Evolutionary conservation across 1,140 invertebrate genomes (phyloP).

Genomic region (Olivierus martensii): DNA sequence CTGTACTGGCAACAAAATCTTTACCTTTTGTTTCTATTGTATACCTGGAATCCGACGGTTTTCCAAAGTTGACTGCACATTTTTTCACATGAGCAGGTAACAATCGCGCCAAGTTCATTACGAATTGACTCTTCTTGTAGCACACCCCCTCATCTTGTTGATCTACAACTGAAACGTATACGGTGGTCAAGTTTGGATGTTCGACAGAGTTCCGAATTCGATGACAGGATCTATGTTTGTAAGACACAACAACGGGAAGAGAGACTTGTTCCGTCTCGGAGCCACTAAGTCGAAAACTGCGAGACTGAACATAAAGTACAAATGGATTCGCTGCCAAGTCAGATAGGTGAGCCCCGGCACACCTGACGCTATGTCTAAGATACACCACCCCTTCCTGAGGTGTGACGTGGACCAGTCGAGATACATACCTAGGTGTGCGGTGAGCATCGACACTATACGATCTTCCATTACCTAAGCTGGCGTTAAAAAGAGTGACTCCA

Average conservation of each 20-base stretch:
- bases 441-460: conserved; percentile 56
- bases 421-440: conserved; percentile 62
- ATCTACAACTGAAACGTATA: conserved; percentile 19
- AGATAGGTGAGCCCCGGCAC: conserved; percentile 52
- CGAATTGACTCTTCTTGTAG: conserved; percentile 55
- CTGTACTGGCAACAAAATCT: conserved; percentile 59
- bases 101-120: conserved; percentile 58
- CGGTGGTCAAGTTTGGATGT: too few relatives aligned
- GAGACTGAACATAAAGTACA: conserved; percentile 70
- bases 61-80: conserved; percentile 56
- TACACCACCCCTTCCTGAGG: conserved; percentile 55
- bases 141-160: conserved; percentile 42
- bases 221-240: conserved; percentile 52
- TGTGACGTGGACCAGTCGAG: conserved; percentile 57
- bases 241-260: conserved; percentile 56
- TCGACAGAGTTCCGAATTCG: too few relatives aligned
- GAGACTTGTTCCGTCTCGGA: conserved; percentile 55
- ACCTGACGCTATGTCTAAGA: conserved; percentile 52
- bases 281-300: conserved; percentile 23
- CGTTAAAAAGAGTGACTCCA: conserved; percentile 22
- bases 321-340: conserved; percentile 53
- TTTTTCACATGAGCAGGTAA: conserved; percentile 50
- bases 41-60: conserved; percentile 61
- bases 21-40: conserved; percentile 58
- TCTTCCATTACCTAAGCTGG: conserved; percentile 21